Evolutionary conservation across 92 coral and sea anemone genomes (phyloP).

Genomic region (Epizoanthus stellaris): DNA sequence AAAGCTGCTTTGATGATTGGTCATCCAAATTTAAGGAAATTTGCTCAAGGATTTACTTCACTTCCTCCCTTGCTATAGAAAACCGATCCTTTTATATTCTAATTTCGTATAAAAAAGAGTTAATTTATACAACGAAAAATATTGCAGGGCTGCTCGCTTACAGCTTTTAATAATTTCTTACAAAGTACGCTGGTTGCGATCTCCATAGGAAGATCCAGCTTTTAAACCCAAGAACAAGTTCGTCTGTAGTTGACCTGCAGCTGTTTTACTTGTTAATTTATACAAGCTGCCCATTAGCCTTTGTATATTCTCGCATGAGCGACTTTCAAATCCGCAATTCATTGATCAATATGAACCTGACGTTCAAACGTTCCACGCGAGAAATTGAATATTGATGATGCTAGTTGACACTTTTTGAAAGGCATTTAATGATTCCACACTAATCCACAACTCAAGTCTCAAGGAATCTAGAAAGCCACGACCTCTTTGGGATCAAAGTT

Average conservation of each 20-base stretch:
- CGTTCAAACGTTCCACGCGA: background rate
- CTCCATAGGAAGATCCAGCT: too few species aligned
- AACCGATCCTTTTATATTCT: background rate
- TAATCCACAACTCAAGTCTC: background rate
- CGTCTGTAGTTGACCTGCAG: too few species aligned
- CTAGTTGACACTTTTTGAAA: background rate
- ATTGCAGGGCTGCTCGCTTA: too few species aligned
- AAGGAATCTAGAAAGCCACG: background rate
- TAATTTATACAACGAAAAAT: too few species aligned
- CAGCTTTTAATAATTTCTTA: too few species aligned
- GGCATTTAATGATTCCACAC: background rate
- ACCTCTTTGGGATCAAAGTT: background rate
- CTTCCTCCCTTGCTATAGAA: background rate
- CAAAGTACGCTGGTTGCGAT: too few species aligned
- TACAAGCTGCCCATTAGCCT: background rate
- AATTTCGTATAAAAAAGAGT: background rate
- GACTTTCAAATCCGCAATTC: background rate
- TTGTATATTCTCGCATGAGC: background rate
- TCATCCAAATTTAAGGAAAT: background rate
- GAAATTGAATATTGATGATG: background rate
- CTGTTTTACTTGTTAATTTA: too few species aligned
- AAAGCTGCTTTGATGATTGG: background rate
- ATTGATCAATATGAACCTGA: background rate
- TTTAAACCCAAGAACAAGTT: too few species aligned
- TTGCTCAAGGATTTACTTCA: background rate